Base-by-base conservation (phyloP, 1,140 invertebrate species). In the Triops cancriformis region DNA sequence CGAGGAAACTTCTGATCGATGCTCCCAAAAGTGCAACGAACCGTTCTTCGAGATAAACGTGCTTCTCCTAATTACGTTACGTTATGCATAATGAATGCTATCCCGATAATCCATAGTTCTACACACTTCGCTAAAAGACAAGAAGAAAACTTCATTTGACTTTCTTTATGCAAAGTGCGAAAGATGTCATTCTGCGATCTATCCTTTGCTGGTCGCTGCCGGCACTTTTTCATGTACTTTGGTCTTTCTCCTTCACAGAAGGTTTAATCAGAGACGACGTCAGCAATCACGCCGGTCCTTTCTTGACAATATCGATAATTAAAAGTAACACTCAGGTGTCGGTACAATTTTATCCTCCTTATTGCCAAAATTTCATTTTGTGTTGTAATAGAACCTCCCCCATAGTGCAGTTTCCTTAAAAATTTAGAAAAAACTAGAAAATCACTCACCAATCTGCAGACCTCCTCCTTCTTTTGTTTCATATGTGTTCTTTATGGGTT, bases 21-120 rank as follows among this genome's bases (percentile, higher is more conserved):
- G 51, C 51, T 64, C 7, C 51, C 51, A n/a, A 64, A 64, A 64
- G 9, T 64, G 51, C 51, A 64, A 23, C 51, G 51, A 64, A 64
- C 51, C 51, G 51, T 23, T 64, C 51, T 64, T 64, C n/a, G 18
- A 64, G 51, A 64, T 64, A 64, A 64, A 64, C 51, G 51, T 64
- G 51, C 23, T 1, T 14, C 14, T 23, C 51, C 51, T 64, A 64
- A 64, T 64, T 64, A 18, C 51, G 18, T 64, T 64, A 64, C 51
- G 18, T 64, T 64, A 23, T 64, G 51, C 51, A 64, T 64, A 64
- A 64, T 64, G 51, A 64, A 64, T 14, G 51, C 51, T 64, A 18
- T 23, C 51, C 23, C 23, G 23, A n/a, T 23, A 37, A 37, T 23
- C 51, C 51, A 64, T 64, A 64, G 51, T 23, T 64, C 51, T 64